Conservation (phyloP, 92 coral and sea anemone species). For the Nematostella vectensis region DNA sequence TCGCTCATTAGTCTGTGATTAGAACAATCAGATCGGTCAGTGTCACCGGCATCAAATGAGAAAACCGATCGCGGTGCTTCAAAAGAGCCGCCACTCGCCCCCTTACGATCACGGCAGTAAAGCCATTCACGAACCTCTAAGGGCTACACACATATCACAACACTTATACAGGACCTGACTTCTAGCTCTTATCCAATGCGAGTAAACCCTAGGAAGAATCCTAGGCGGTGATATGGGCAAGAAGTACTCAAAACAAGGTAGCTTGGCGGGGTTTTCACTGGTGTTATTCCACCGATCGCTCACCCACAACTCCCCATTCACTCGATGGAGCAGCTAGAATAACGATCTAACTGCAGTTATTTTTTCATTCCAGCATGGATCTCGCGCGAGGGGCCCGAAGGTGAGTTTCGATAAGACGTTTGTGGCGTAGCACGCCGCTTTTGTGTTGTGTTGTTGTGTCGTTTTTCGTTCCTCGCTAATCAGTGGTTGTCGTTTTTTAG, state of each 20-base stretch:
- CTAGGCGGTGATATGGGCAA: no score
- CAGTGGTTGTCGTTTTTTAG: constrained; percentile 35
- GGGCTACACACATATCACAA: constrained; percentile 25
- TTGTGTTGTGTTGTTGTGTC: constrained; percentile 11
- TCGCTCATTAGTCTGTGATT: constrained; percentile 64
- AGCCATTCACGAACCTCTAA: background rate
- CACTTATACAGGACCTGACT: constrained; percentile 32
- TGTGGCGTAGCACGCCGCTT: no score
- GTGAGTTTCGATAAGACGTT: constrained; percentile 39
- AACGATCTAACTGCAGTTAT: constrained; percentile 6
- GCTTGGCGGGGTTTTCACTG: constrained; percentile 40
- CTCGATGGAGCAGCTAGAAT: background rate
- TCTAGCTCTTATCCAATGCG: constrained; percentile 25
- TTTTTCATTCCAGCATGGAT: constrained; percentile 81
- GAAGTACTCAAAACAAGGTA: constrained; percentile 84
- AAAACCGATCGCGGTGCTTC: constrained; percentile 29
- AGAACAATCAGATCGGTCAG: constrained; percentile 88
- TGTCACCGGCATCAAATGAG: constrained; percentile 64
- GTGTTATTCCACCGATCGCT: constrained; percentile 4
- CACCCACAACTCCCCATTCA: background rate
- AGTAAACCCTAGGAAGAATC: no score
- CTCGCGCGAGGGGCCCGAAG: constrained; percentile 98
- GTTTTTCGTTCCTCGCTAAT: constrained; percentile 9
- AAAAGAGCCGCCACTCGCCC: background rate
- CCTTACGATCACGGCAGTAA: no score